Percentiles rank a stretch among this genome's conserved stretches.
phyloP scores from a whole-genome alignment of 1,140 invertebrate species.

The Uloborus diversus region DNA sequence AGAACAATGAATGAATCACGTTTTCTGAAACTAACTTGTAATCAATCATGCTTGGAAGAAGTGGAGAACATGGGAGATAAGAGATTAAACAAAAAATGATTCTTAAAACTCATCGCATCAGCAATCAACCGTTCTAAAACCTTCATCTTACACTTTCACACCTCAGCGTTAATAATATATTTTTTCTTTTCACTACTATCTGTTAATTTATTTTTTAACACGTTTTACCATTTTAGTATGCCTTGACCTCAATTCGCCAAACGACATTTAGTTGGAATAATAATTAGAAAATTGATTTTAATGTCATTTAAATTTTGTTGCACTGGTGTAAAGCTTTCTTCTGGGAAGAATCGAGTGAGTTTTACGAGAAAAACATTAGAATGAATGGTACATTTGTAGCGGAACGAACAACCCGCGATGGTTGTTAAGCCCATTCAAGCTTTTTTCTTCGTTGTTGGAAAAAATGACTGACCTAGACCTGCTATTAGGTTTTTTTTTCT shows the following conservation, averaged over 20 bases:
- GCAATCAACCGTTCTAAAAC: conserved; percentile 1
- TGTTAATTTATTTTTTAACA: not conserved
- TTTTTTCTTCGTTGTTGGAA: not conserved
- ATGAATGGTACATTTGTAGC: not conserved
- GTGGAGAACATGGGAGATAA: not conserved
- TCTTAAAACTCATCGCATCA: conserved; percentile 28
- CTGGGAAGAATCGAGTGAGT: not conserved
- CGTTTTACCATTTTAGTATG: not conserved
- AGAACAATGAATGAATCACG: not conserved
- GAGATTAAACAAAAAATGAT: conserved; percentile 1
- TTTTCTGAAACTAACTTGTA: not conserved
- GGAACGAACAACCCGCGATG: not conserved
- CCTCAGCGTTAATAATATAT: not conserved
- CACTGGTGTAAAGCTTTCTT: not conserved
- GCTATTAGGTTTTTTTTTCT: not conserved
- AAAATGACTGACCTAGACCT: not conserved
- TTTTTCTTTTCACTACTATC: not conserved
- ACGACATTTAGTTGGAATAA: not conserved
- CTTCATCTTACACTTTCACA: conserved; percentile 5
- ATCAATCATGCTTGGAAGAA: not conserved
- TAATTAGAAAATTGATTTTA: not conserved
- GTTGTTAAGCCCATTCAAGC: not conserved
- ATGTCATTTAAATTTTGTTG: not conserved
- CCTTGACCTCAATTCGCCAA: not conserved
- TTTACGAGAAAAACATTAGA: not conserved